These are phyloP conservation scores for Delichon dasypus DNA, from an alignment of 2,797 vertebrate species.

Conservation along the genomic window DNA sequence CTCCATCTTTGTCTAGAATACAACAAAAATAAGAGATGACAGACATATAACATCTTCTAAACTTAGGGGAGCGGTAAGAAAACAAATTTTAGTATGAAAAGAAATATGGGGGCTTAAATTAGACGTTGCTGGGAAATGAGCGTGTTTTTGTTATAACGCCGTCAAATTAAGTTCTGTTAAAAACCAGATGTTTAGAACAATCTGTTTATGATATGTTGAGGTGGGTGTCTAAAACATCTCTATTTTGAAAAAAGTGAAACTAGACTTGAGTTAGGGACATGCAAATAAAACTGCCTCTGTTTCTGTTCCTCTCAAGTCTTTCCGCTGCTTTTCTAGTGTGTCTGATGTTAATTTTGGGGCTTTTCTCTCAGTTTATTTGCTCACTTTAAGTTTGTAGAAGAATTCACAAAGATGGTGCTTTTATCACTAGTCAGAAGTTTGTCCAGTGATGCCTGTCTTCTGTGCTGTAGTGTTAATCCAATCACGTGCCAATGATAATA, in stretches of 20 bases:
- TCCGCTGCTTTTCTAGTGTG: not conserved
- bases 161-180: not conserved
- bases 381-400: not conserved
- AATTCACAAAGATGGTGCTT: not conserved
- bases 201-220: not conserved
- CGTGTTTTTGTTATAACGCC: not conserved
- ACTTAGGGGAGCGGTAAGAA: not conserved
- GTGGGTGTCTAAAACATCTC: not conserved
- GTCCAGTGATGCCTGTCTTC: not conserved
- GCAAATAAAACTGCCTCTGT: not conserved
- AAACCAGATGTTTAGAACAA: not conserved
- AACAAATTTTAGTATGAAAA: not conserved
- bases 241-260: not conserved
- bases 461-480: not conserved
- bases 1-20: not conserved
- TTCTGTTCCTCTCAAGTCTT: not conserved
- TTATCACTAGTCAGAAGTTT: not conserved
- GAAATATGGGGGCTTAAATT: not conserved
- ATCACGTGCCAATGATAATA: not conserved
- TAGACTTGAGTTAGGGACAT: conserved; percentile 16
- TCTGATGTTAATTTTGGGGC: not conserved
- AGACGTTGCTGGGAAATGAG: not conserved
- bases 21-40: not conserved
- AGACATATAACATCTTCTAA: not conserved
- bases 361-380: not conserved